phyloP scores from a whole-genome alignment of 2,113 vertebrate species.

The Madoqua kirkii region DNA sequence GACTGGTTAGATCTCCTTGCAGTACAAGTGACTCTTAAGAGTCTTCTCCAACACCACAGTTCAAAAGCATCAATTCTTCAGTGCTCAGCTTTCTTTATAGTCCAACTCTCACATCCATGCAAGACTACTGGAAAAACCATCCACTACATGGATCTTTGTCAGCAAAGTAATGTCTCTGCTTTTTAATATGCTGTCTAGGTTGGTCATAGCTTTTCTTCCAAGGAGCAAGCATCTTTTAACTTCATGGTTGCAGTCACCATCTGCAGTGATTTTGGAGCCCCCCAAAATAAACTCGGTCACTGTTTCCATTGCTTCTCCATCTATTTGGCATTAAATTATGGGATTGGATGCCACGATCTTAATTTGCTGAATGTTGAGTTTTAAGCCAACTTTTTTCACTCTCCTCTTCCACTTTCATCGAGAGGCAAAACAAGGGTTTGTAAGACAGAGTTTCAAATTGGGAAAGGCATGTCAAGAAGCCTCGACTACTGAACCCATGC shows the following conservation, averaged over 20 bases:
- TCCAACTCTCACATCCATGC: neutral
- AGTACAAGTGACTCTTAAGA: too few relatives aligned
- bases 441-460: neutral
- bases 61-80: too few relatives aligned
- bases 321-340: neutral
- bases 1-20: too few relatives aligned
- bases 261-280: neutral
- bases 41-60: too few relatives aligned
- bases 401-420: neutral
- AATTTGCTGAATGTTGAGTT: neutral
- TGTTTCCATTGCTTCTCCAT: neutral
- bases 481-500: neutral
- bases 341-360: neutral
- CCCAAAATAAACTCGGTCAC: neutral
- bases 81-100: too few relatives aligned
- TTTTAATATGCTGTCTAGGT: neutral
- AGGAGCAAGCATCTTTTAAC: neutral
- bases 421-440: neutral
- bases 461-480: neutral
- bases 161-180: neutral
- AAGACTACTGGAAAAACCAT: neutral
- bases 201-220: neutral
- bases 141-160: neutral
- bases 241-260: neutral
- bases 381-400: neutral